Conservation (phyloP, 1,140 invertebrate genomes). For the Hestina assimilis region DNA sequence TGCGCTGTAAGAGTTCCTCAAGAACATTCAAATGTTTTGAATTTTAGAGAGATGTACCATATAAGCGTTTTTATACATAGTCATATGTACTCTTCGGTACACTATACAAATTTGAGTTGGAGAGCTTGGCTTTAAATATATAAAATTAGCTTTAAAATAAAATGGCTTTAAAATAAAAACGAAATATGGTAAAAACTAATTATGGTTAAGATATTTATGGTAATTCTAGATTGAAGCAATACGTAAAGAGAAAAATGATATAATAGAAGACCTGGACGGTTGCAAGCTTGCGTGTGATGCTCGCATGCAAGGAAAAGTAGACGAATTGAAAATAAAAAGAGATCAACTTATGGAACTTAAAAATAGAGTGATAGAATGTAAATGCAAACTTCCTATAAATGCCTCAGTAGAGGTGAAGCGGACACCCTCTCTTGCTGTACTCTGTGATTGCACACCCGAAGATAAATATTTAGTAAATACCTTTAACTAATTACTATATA, state of each 20-base stretch:
- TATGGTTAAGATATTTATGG: no score
- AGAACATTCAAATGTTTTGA: no score
- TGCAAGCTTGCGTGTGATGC: constrained; percentile 51
- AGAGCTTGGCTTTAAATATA: no score
- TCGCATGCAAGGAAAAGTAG: constrained; percentile 40
- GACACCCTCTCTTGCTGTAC: constrained; percentile 56
- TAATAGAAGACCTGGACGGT: constrained; percentile 53
- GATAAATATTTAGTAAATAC: constrained; percentile 45
- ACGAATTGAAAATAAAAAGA: constrained; percentile 49
- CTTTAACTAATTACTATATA: no score
- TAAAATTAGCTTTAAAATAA: no score
- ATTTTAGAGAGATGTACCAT: no score
- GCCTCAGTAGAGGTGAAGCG: constrained; percentile 50
- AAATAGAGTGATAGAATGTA: constrained; percentile 52
- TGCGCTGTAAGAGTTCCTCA: no score
- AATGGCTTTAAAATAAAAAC: no score
- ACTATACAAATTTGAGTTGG: no score
- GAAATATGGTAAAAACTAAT: no score
- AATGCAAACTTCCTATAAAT: constrained; percentile 58
- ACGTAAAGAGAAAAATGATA: constrained; percentile 41
- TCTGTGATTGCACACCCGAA: constrained; percentile 55
- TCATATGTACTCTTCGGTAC: no score
- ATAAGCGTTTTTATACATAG: no score
- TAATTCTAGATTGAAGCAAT: constrained; percentile 45
- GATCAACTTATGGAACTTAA: constrained; percentile 40